These are phyloP conservation scores for Zygaena filipendulae DNA, from an alignment of 2,888 invertebrate species.

Conservation along the genomic window DNA sequence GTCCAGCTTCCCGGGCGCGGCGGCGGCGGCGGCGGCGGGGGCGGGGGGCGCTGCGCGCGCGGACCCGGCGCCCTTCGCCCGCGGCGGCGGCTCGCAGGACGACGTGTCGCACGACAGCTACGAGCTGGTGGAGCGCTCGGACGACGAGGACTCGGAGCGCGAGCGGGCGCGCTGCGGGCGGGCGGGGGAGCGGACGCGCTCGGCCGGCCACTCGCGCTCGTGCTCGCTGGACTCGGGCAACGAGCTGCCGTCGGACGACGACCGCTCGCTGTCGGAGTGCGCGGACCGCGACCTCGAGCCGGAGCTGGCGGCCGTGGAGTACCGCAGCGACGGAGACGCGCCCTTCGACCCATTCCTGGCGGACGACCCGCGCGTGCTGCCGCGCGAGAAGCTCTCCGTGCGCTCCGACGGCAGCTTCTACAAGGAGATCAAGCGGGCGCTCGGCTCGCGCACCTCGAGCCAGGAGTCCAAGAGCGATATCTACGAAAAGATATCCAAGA, in stretches of 20 bases:
- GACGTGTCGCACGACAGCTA: constrained; percentile 91
- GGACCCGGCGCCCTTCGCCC: constrained; percentile 71
- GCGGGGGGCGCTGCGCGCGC: constrained; percentile 76
- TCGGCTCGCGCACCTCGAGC: constrained; percentile 75
- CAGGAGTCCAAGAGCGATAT: constrained; percentile 77
- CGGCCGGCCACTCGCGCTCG: constrained; percentile 68
- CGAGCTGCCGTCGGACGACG: constrained; percentile 79
- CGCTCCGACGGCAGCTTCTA: constrained; percentile 80
- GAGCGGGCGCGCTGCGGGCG: constrained; percentile 40
- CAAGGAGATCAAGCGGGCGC: constrained; percentile 73
- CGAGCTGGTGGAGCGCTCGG: constrained; percentile 83
- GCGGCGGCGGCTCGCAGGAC: constrained; percentile 80
- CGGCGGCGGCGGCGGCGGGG: constrained; percentile 74
- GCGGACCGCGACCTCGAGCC: constrained; percentile 66
- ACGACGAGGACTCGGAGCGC: constrained; percentile 65
- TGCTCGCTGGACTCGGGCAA: constrained; percentile 83
- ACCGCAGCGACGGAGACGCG: constrained; percentile 75
- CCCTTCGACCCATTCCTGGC: constrained; percentile 81
- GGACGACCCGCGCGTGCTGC: constrained; percentile 80
- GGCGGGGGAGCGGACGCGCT: constrained; percentile 32
- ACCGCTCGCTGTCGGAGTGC: constrained; percentile 69
- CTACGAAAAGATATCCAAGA: constrained; percentile 74
- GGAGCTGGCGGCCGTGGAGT: constrained; percentile 70
- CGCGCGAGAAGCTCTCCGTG: constrained; percentile 76
- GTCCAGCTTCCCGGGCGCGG: constrained; percentile 87